A percentile compares a stretch with the other conserved stretches of the same genome.
phyloP scores from a whole-genome alignment of 2,113 vertebrate species.

The Capreolus pygargus region DNA sequence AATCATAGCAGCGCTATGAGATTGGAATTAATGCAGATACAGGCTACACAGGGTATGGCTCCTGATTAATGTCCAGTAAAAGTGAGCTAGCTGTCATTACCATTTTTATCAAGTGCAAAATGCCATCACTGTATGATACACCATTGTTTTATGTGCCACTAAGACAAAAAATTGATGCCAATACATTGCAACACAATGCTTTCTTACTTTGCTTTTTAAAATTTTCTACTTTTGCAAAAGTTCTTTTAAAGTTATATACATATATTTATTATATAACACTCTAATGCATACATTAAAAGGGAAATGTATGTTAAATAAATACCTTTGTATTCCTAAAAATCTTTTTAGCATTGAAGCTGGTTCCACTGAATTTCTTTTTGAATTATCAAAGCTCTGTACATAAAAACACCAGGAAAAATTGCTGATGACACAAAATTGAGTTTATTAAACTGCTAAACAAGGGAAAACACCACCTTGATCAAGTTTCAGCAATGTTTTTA shows the following conservation, averaged over 20 bases:
- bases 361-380: background rate
- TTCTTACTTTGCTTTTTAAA: background rate
- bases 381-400: constrained; percentile 14
- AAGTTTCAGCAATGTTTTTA: background rate
- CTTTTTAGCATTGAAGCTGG: background rate
- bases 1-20: background rate
- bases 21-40: background rate
- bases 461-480: background rate
- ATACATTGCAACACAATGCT: background rate
- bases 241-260: constrained; percentile 9
- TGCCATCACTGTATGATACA: background rate
- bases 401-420: constrained; percentile 28
- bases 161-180: background rate
- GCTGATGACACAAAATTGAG: constrained; percentile 42
- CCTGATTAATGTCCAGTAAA: background rate
- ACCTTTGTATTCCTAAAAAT: background rate
- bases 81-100: background rate
- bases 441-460: constrained; percentile 46
- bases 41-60: background rate
- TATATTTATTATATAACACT: background rate
- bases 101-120: background rate
- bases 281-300: background rate
- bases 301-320: constrained; percentile 18
- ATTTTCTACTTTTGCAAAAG: background rate
- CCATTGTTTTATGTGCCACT: background rate